Evolutionary conservation across 2,888 invertebrate genomes (phyloP), one percentile per base, ranked within the genome.

Genomic region (Gryllus longicercus): DNA sequence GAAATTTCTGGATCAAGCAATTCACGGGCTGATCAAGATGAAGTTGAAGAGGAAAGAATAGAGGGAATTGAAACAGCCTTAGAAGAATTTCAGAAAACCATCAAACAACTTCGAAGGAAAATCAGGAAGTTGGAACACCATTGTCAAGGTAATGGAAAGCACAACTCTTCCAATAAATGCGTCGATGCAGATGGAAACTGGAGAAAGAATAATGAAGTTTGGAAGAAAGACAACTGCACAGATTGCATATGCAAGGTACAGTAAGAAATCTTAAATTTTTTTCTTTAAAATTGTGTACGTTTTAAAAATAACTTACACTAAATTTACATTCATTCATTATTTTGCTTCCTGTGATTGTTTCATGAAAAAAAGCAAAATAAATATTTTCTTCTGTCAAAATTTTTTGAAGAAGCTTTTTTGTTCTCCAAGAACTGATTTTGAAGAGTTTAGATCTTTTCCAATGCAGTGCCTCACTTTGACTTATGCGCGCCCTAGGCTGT

Each of bases 21-120:
- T 21, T 21, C 77, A 4, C 78, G 11, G 23, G 79, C 83, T 2
- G 84, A 85, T 18, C 86, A 86, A 63, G 84, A 86, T 80, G 87
- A 88, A 82, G 85, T 87, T 74, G 88, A 87, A 75, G 88, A 89
- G 83, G 87, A 88, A 81, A 85, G 89, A 79, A 86, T 89, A 49
- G 87, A 89, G 82, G 91, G 90, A 11, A 86, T 91, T 80, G 91
- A 91, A 84, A 88, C 87, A 74, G 85, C 89, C 3, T 87, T 91
- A 76, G 87, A 87, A 78, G 86, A 87, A 80, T 88, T 91, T 84
- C 88, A 90, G 81, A 88, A 88, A 83, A 88, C 89, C 76, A 85
- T 91, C 23, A 88, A 88, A 83, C 88, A 89, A 81, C 85, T 91
- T 83, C 87, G 88, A 83, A 87, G 88, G 84, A 89, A 89, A 85